These are phyloP conservation scores for Nerophis lumbriciformis DNA, from an alignment of 2,113 vertebrate genomes.

Conservation along the genomic window DNA sequence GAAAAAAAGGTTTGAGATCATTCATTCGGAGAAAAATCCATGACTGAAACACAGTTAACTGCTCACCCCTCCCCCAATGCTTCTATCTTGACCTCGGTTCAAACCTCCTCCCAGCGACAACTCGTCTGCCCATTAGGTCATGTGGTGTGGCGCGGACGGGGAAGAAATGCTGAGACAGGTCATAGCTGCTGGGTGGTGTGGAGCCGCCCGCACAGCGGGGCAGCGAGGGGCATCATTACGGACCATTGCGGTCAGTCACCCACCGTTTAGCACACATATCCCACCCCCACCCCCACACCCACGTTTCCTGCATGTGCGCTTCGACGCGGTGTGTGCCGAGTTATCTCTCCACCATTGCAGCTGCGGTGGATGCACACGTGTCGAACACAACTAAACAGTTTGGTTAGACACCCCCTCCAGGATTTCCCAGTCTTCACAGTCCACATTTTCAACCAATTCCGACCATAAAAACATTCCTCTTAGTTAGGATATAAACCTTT, in stretches of 20 bases:
- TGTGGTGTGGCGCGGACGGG: conserved; percentile 29
- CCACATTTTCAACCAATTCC: no score
- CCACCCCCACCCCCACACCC: background rate
- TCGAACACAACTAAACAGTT: no score
- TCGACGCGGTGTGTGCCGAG: conserved; percentile 20
- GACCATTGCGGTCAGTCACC: conserved; percentile 53
- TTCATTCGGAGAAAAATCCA: background rate
- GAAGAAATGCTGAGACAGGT: conserved; percentile 45
- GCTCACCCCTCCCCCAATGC: background rate
- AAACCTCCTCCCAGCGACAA: conserved; percentile 14
- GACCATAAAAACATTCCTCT: no score
- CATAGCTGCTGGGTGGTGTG: conserved; percentile 25
- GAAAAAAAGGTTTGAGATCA: background rate
- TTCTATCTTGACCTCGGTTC: conserved; percentile 22
- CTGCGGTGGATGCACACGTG: background rate
- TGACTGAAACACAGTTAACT: background rate
- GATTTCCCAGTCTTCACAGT: no score
- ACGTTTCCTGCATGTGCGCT: conserved; percentile 27
- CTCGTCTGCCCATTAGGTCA: conserved; percentile 23
- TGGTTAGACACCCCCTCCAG: no score
- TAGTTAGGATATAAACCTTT: no score
- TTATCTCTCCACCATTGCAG: conserved; percentile 3
- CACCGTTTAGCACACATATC: conserved; percentile 39
- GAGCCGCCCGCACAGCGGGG: conserved; percentile 28
- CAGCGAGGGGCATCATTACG: conserved; percentile 50